These are phyloP conservation scores for Emmelina monodactyla DNA, from an alignment of 2,888 invertebrate genomes.

Conservation along the genomic window DNA sequence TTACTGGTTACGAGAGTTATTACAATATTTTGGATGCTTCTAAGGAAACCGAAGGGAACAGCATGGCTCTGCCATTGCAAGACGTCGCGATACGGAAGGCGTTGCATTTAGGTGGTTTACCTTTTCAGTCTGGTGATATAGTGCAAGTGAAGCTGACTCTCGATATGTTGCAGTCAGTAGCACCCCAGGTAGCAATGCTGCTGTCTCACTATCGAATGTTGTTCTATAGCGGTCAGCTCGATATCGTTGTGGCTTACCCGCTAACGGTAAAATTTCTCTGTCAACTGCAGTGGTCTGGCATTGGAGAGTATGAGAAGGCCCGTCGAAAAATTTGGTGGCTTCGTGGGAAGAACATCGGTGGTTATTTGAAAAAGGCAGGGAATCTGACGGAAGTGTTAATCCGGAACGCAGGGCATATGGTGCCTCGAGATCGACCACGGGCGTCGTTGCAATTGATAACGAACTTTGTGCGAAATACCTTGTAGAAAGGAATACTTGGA, in stretches of 20 bases:
- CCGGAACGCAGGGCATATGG: constrained; percentile 81
- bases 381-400: constrained; percentile 77
- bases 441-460: constrained; percentile 66
- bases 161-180: constrained; percentile 69
- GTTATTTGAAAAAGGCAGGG: constrained; percentile 74
- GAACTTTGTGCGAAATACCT: no score
- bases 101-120: constrained; percentile 69
- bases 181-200: constrained; percentile 42
- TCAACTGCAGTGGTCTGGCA: constrained; percentile 70
- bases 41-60: constrained; percentile 38
- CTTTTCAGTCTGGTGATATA: constrained; percentile 47
- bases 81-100: constrained; percentile 48
- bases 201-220: constrained; percentile 60
- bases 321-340: constrained; percentile 72
- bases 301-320: constrained; percentile 69
- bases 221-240: constrained; percentile 75
- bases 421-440: constrained; percentile 67
- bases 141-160: constrained; percentile 59
- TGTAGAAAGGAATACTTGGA: no score
- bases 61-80: constrained; percentile 33
- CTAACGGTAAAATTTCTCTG: constrained; percentile 71
- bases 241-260: constrained; percentile 75
- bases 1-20: constrained; percentile 78
- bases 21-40: constrained; percentile 72
- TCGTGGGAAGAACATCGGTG: constrained; percentile 83